A percentile compares a stretch with the other conserved stretches of the same genome.
phyloP scores from a whole-genome alignment of 2,113 vertebrate species.

The Orcinus orca region DNA sequence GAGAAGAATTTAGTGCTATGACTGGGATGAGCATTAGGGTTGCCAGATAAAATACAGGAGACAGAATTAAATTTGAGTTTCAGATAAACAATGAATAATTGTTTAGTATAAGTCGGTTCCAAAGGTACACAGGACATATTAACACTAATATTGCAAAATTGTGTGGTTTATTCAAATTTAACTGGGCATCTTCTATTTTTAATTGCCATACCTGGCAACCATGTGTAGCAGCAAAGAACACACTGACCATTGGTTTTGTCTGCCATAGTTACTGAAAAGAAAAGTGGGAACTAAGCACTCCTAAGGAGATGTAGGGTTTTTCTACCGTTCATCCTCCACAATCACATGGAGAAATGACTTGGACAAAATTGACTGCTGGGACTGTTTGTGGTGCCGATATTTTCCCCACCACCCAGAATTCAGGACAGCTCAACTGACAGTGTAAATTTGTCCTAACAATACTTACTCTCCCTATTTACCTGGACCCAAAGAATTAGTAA shows the following conservation, averaged over 20 bases:
- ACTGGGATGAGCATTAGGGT: background rate
- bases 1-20: background rate
- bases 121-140: background rate
- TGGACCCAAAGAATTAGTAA: background rate
- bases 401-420: too few relatives aligned
- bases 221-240: background rate
- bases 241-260: background rate
- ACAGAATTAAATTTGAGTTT: background rate
- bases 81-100: background rate
- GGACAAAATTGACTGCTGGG: background rate
- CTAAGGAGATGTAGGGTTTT: background rate
- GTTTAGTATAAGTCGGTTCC: background rate
- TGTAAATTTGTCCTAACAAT: background rate
- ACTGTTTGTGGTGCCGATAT: background rate
- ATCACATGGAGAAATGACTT: background rate
- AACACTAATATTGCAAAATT: background rate
- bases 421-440: background rate
- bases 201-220: background rate
- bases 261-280: background rate
- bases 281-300: background rate
- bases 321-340: background rate
- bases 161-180: background rate
- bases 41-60: background rate
- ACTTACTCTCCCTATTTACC: background rate
- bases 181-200: background rate